Conservation (phyloP, 2,113 vertebrate genomes). For the Cairina moschata region DNA sequence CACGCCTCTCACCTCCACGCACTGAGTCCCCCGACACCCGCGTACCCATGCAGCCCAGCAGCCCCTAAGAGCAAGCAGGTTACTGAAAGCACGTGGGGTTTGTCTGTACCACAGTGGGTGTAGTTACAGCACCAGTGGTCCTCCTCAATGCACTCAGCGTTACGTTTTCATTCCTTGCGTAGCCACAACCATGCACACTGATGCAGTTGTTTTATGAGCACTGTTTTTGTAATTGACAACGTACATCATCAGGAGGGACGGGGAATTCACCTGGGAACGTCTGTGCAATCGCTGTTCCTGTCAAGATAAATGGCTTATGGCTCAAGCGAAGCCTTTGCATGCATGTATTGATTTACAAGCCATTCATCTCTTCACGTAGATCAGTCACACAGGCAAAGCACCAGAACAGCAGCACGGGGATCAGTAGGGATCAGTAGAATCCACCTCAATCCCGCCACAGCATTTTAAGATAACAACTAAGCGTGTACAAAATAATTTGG, state of each 20-base stretch:
- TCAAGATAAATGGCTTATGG: neutral
- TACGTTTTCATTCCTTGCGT: neutral
- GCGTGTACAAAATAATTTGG: neutral
- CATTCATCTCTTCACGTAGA: neutral
- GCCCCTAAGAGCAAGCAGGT: no score
- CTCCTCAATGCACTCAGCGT: neutral
- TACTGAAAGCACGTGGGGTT: neutral
- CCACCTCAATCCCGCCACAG: neutral
- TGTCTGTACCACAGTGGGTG: neutral
- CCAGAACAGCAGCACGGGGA: neutral
- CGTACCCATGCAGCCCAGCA: fast-evolving
- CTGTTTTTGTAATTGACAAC: neutral
- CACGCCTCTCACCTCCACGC: fast-evolving
- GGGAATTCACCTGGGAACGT: neutral
- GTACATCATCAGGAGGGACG: neutral
- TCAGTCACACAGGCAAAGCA: neutral
- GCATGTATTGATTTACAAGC: neutral
- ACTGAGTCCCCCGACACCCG: neutral
- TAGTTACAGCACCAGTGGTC: neutral
- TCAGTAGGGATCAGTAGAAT: neutral
- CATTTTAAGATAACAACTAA: neutral
- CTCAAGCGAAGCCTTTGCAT: neutral
- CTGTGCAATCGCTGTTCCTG: neutral
- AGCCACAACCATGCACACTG: neutral
- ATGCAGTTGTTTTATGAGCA: neutral